Base-by-base conservation (phyloP, 2,888 invertebrate species). In the Ennomos fuscantarius region DNA sequence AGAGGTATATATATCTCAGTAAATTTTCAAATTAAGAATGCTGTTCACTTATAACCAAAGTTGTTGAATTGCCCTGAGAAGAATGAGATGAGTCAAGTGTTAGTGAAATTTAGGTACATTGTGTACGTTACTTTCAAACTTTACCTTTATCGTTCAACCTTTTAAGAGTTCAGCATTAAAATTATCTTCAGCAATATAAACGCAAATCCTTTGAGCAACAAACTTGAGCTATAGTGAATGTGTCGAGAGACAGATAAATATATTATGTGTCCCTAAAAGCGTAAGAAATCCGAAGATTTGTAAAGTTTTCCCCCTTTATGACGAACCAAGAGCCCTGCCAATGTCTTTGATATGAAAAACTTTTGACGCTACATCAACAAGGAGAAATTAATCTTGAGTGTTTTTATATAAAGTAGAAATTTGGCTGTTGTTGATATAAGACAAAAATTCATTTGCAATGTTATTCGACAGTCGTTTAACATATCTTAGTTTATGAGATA, bases 231-330 rank as follows among this genome's bases (percentile, higher is more conserved):
- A 84, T 87, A 88, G 83, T 83, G 82, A 80, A 88, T 84, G 89
- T 91, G 89, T 86, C 87, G 81, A 84, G 88, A 89, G 91, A 84
- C 79, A 84, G 89, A 91, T 91, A 91, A 91, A 90, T 89, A 87
- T 84, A 89, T 91, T 88, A 87, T 83, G 83, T 87, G 84, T 82
- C 84, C 81, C 85, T 84, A 84, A 87, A 87, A 90, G 88, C 88
- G 86, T 85, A 87, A 86, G 89, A 90, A 89, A 90, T 91, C 82
- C 87, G 78, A 82, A 90, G 86, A 91, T 90, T 90, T 91, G 87
- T 89, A 89, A 92, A 91, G 81, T 91, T 89, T n/a, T 87, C 80
- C 89, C 89, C 89, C 80, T 89, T 89, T 90, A 90, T 88, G 89
- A 89, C 80, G 84, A 81, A 82, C 78, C 78, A 88, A 87, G 46